phyloP scores from a whole-genome alignment of 2,797 vertebrate species.

The Heterohyrax brucei region DNA sequence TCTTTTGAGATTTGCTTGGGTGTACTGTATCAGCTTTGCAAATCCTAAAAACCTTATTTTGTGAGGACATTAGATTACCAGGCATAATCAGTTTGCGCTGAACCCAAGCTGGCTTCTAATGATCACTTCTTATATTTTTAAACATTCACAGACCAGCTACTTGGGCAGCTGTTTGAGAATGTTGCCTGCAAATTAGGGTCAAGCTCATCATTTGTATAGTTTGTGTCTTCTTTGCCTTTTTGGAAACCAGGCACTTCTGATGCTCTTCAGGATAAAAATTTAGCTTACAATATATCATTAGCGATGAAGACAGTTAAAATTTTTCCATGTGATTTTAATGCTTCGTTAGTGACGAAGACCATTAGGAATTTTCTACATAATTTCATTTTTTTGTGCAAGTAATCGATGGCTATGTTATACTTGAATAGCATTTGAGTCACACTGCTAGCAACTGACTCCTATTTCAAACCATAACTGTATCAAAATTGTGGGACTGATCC shows the following conservation, averaged over 20 bases:
- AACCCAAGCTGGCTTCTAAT: slow-evolving; percentile 10
- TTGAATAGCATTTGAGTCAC: slow-evolving; percentile 68
- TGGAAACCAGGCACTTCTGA: background rate
- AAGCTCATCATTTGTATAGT: background rate
- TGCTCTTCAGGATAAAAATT: slow-evolving; percentile 60
- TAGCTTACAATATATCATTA: slow-evolving; percentile 10
- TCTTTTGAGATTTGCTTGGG: background rate
- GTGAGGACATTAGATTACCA: slow-evolving; percentile 12
- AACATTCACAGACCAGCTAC: slow-evolving; percentile 36
- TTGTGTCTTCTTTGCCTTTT: slow-evolving; percentile 56
- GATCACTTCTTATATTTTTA: slow-evolving; percentile 26
- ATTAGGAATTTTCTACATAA: slow-evolving; percentile 32
- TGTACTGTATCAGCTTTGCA: background rate
- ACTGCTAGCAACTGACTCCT: slow-evolving; percentile 67
- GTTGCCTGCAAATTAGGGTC: background rate
- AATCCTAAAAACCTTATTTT: background rate
- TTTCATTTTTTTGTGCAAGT: slow-evolving; percentile 58
- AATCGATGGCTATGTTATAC: slow-evolving; percentile 2
- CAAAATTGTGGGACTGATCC: slow-evolving; percentile 70
- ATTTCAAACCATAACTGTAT: slow-evolving; percentile 74
- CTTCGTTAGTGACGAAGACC: slow-evolving; percentile 43
- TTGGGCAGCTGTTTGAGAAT: slow-evolving; percentile 18
- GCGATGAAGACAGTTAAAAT: slow-evolving; percentile 40
- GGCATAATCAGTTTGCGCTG: background rate
- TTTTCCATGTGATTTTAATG: slow-evolving; percentile 19